phyloP scores from a whole-genome alignment of 2,113 vertebrate genomes.

The Malaclemys terrapin region DNA sequence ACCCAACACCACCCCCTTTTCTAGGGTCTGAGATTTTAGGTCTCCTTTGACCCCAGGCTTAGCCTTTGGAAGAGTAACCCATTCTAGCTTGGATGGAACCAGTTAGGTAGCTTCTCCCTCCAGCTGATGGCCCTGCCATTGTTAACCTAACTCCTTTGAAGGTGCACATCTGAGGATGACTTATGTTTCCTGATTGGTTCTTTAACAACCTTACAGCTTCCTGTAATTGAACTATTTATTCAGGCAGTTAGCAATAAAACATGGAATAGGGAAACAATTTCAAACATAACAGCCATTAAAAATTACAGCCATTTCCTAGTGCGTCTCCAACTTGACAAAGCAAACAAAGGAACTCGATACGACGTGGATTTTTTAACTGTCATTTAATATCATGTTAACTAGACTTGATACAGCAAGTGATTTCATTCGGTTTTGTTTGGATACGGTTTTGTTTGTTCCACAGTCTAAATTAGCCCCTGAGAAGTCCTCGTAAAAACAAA shows the following conservation, averaged over 20 bases:
- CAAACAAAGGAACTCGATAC: not conserved
- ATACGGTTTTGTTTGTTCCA: not conserved
- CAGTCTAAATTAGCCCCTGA: not conserved
- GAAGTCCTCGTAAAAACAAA: not conserved
- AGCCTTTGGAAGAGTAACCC: fast-evolving
- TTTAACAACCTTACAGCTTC: not conserved
- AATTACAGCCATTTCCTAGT: not conserved
- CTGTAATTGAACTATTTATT: not conserved
- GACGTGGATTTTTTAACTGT: not conserved
- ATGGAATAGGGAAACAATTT: not conserved
- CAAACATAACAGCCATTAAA: not conserved
- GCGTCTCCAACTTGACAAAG: not conserved
- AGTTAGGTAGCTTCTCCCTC: not conserved
- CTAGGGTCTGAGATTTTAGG: not conserved
- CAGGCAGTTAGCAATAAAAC: fast-evolving
- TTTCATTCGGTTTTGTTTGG: slow-evolving; percentile 1
- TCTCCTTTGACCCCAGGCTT: not conserved
- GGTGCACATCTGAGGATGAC: not conserved
- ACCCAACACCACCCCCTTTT: not conserved
- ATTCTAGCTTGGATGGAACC: not conserved
- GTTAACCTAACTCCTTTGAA: not conserved
- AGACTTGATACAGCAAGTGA: slow-evolving; percentile 6
- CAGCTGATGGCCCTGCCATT: not conserved
- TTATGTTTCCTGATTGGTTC: not conserved
- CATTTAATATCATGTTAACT: not conserved